A percentile compares a stretch with the other conserved stretches of the same genome.
These are phyloP conservation scores for Actinernus sp. DNA, from an alignment of 92 coral and sea anemone species.

Conservation along the genomic window DNA sequence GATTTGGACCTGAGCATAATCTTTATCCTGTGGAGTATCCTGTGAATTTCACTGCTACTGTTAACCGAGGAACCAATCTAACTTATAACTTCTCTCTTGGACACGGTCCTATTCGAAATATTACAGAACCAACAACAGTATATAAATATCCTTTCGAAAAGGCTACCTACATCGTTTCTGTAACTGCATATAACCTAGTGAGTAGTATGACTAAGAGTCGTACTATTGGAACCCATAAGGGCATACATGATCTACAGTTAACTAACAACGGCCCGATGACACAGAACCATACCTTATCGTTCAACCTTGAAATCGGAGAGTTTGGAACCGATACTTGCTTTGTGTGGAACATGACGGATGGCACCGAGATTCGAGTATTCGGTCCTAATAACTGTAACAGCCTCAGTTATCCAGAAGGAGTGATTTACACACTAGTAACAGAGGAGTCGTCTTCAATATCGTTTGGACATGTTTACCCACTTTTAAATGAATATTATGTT, in stretches of 20 bases:
- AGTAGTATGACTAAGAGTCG: constrained; percentile 22
- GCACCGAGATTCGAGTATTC: constrained; percentile 36
- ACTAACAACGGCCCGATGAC: constrained; percentile 72
- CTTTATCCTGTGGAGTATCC: constrained; percentile 75
- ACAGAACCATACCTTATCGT: constrained; percentile 27
- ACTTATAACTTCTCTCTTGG: constrained; percentile 63
- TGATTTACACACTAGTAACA: neutral
- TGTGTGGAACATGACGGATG: constrained; percentile 65
- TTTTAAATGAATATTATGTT: constrained; percentile 56
- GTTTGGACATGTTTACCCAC: constrained; percentile 34
- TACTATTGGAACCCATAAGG: constrained; percentile 33
- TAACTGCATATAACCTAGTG: constrained; percentile 74
- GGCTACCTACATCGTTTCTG: constrained; percentile 17
- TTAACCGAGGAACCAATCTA: constrained; percentile 70
- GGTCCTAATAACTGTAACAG: constrained; percentile 53
- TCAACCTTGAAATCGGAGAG: constrained; percentile 51
- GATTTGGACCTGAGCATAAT: constrained; percentile 52
- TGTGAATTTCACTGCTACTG: constrained; percentile 61
- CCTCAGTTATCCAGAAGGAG: neutral
- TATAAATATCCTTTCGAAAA: constrained; percentile 29
- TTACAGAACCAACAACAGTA: constrained; percentile 9
- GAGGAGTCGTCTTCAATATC: constrained; percentile 13
- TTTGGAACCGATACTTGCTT: constrained; percentile 79
- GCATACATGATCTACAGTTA: constrained; percentile 31
- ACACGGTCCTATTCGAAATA: constrained; percentile 23